Conservation (phyloP, 2,888 invertebrate genomes). For the Apantesis nais region DNA sequence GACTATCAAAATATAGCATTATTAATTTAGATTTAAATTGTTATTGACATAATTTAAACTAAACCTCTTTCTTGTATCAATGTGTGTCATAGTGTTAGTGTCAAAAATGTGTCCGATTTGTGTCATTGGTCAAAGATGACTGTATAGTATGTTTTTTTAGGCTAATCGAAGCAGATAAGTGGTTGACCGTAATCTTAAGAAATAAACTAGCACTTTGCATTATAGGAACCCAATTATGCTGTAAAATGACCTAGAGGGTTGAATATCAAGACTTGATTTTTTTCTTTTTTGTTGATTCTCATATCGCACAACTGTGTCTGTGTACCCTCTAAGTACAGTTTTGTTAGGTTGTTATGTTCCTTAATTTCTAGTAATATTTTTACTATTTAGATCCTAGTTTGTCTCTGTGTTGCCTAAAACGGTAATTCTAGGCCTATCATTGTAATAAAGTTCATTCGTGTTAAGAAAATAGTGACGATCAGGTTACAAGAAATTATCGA, state of each 20-base stretch:
- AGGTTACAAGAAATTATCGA: neutral
- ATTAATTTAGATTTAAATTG: neutral
- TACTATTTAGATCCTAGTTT: too few species aligned
- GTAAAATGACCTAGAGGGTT: neutral
- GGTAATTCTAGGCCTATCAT: neutral
- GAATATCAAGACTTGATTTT: neutral
- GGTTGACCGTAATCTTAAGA: neutral
- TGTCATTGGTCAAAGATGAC: neutral
- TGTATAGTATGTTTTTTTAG: neutral
- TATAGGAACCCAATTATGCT: neutral
- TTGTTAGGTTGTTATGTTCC: too few species aligned
- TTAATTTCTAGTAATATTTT: too few species aligned
- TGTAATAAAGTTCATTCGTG: neutral
- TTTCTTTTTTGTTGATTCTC: neutral
- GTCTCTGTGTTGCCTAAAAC: neutral
- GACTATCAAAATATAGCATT: neutral
- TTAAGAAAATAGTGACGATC: neutral
- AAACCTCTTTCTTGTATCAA: neutral
- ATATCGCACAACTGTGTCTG: neutral
- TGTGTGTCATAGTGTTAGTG: neutral
- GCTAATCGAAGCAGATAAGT: neutral
- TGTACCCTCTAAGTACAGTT: neutral
- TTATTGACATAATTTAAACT: neutral
- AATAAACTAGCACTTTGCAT: neutral
- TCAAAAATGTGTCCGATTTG: neutral